phyloP scores from a whole-genome alignment of 1,140 invertebrate genomes.

The Steinernema khuongi region DNA sequence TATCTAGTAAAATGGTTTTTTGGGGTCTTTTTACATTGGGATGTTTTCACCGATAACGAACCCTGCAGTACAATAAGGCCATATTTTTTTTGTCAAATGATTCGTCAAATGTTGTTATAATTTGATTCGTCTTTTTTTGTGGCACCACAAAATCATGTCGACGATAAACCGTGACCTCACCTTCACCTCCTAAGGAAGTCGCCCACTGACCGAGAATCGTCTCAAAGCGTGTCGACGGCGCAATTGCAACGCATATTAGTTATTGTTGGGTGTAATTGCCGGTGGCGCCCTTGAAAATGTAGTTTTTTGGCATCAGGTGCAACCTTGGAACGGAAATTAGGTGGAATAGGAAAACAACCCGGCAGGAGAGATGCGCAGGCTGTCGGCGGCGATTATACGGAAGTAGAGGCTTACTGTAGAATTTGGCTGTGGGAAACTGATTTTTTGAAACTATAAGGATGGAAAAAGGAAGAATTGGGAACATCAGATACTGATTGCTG shows the following conservation, averaged over 20 bases:
- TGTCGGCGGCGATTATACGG: not conserved
- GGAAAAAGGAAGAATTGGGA: too few species aligned
- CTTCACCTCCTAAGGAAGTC: conserved; percentile 1
- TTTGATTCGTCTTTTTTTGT: not conserved
- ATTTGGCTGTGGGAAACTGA: not conserved
- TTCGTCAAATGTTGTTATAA: not conserved
- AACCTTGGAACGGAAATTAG: conserved; percentile 8
- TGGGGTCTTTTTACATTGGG: too few species aligned
- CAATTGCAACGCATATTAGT: conserved; percentile 11
- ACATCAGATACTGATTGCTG: too few species aligned
- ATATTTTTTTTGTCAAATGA: not conserved
- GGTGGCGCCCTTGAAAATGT: conserved; percentile 4
- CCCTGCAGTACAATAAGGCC: too few species aligned
- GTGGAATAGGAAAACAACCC: not conserved
- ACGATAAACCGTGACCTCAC: conserved; percentile 12
- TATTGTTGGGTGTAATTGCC: conserved; percentile 3
- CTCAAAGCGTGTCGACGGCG: conserved; percentile 5
- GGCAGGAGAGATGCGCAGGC: not conserved
- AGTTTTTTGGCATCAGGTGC: not conserved
- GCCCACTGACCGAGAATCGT: conserved; percentile 8
- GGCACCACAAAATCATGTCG: not conserved
- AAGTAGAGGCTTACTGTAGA: not conserved
- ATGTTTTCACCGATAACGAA: too few species aligned
- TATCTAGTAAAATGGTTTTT: too few species aligned
- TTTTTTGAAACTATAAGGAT: too few species aligned